phyloP scores from a whole-genome alignment of 2,113 vertebrate genomes.

The Camarhynchus parvulus region DNA sequence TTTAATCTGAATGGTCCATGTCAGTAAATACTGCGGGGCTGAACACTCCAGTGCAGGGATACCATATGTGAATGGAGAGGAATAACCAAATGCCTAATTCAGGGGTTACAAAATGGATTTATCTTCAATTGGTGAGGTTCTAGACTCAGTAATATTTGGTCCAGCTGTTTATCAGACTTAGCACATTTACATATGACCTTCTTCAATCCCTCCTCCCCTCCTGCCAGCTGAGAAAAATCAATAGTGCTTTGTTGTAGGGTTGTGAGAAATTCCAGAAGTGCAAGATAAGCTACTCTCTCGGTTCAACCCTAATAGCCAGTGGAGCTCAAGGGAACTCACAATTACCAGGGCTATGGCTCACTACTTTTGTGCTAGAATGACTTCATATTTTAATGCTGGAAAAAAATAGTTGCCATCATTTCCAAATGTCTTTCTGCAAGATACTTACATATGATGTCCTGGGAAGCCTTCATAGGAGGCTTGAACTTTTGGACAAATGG shows the following conservation, averaged over 20 bases:
- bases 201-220: not conserved
- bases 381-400: not conserved
- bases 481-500: not conserved
- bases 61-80: not conserved
- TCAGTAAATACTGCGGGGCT: not conserved
- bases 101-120: not conserved
- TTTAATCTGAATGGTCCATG: not conserved
- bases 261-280: constrained; percentile 66
- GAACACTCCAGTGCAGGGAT: not conserved
- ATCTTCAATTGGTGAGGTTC: not conserved
- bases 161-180: constrained; percentile 8
- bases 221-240: constrained; percentile 46
- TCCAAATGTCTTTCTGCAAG: not conserved
- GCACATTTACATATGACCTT: constrained; percentile 51
- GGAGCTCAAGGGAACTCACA: constrained; percentile 37
- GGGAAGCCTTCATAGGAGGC: not conserved
- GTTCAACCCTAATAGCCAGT: constrained; percentile 4
- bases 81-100: not conserved
- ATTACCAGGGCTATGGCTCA: not conserved
- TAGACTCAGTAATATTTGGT: not conserved
- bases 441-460: not conserved
- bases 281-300: constrained; percentile 34
- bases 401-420: not conserved
- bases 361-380: not conserved
- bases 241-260: constrained; percentile 55